A percentile compares a stretch with the other conserved stretches of the same genome.
Conservation (phyloP, 2,888 invertebrate species). For the Chloroclystis v-ata region DNA sequence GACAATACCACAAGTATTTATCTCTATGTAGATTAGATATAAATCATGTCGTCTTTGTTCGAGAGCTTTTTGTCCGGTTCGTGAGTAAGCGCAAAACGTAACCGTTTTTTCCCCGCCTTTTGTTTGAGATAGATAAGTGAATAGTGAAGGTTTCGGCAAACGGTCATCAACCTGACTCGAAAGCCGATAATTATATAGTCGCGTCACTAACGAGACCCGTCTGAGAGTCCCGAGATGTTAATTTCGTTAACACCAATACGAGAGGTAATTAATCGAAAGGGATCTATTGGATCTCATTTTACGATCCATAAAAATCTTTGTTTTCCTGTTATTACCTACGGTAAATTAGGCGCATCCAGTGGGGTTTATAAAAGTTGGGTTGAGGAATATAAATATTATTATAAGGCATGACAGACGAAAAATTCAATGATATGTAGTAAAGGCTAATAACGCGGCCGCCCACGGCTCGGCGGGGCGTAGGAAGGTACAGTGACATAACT, state of each 20-base stretch:
- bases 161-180: constrained; percentile 60
- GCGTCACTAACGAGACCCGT: constrained; percentile 55
- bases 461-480: constrained; percentile 47
- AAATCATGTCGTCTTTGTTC: constrained; percentile 68
- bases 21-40: constrained; percentile 52
- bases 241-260: constrained; percentile 34
- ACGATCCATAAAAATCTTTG: constrained; percentile 1
- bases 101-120: constrained; percentile 53
- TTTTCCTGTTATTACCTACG: not conserved
- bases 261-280: constrained; percentile 30
- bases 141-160: constrained; percentile 54
- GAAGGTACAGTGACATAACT: constrained; percentile 56
- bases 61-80: constrained; percentile 46
- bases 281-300: constrained; percentile 18
- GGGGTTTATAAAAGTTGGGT: constrained; percentile 2
- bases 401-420: constrained; percentile 67
- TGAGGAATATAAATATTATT: constrained; percentile 49
- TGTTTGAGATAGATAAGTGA: constrained; percentile 72
- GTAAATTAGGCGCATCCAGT: not conserved
- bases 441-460: constrained; percentile 54
- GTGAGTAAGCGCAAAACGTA: constrained; percentile 66
- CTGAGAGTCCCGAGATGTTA: constrained; percentile 33
- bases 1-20: constrained; percentile 32
- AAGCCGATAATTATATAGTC: constrained; percentile 59
- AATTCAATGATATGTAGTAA: constrained; percentile 59